Conservation (phyloP, 2,113 vertebrate genomes). For the Esox niger region DNA sequence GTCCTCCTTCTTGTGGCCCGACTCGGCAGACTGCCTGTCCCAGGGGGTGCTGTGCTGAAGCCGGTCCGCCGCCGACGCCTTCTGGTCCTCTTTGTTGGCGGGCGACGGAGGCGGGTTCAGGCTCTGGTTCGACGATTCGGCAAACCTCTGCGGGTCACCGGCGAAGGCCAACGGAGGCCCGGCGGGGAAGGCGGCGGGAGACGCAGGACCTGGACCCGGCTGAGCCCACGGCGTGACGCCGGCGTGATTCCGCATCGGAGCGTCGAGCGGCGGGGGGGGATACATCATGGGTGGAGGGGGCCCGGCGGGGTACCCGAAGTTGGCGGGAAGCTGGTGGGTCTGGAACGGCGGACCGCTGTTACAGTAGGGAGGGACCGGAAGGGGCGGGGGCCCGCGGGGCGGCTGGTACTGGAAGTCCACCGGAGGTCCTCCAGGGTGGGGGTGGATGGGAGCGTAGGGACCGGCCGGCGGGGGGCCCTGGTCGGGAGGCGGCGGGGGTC, state of each 20-base stretch:
- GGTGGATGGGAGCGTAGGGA: constrained; percentile 57
- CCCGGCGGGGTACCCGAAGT: constrained; percentile 67
- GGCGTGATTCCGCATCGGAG: constrained; percentile 68
- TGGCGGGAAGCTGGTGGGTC: constrained; percentile 74
- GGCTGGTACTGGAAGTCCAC: constrained; percentile 73
- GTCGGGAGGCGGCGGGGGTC: constrained; percentile 49
- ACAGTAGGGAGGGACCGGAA: constrained; percentile 65
- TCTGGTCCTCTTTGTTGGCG: constrained; percentile 72
- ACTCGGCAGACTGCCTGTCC: constrained; percentile 79
- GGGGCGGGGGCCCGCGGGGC: constrained; percentile 23
- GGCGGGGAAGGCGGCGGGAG: constrained; percentile 66
- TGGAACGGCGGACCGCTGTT: constrained; percentile 33
- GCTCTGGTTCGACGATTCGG: constrained; percentile 66
- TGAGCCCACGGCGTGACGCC: constrained; percentile 68
- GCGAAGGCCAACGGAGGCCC: constrained; percentile 57
- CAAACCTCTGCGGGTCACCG: constrained; percentile 63
- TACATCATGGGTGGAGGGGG: constrained; percentile 43
- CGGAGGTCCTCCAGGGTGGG: constrained; percentile 60
- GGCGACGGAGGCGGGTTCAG: constrained; percentile 59
- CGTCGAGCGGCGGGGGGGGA: constrained; percentile 32
- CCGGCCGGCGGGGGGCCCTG: constrained; percentile 55
- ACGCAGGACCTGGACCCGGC: constrained; percentile 60
- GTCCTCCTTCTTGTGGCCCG: constrained; percentile 74
- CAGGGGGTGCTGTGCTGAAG: constrained; percentile 80
- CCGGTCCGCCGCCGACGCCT: constrained; percentile 77